Base-by-base conservation (phyloP, 2,888 invertebrate genomes). In the Steromphala cineraria region DNA sequence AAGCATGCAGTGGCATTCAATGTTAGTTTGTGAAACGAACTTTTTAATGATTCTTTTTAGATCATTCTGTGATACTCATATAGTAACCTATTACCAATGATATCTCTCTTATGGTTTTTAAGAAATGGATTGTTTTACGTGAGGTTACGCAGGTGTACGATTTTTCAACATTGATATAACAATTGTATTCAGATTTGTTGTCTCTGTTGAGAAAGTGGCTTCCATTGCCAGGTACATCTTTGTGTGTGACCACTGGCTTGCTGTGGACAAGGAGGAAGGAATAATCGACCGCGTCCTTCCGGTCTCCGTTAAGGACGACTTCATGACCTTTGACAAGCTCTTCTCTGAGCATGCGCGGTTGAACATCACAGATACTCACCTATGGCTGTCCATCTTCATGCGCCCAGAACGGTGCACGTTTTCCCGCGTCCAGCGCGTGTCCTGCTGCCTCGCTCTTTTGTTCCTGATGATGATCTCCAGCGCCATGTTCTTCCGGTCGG, bases 331-430 rank as follows among this genome's bases (percentile, higher is more conserved):
- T 83, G 87, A 87, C 36, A 92, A 93, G 79, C 87, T 94, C 67
- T 92, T 93, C 82, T 89, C 91, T 7, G 91, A 91, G 78, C 91
- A 90, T 5, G 85, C 92, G 3, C 89, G 89, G 62, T 87, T 89
- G 75, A 91, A 92, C 79, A 82, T 94, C 17, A 89, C 92, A 0
- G 94, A 94, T 81, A 92, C 91, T 13, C 94, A 94, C 81, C 86
- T 94, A 28, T 94, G 94, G 94, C 89, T 94, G 74, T 94, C 94
- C 0, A 90, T 94, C 46, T 91, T 94, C 82, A 85, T 93, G 77
- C 89, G 94, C 19, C 94, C 94, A 3, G 91, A 93, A 0, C 87
- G 91, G 21, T 93, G 93, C 78, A 89, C 93, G 15, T 94, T 94
- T 86, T 93, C 94, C 0, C 87, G 94, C 19, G 89, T 91, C 71